Base-by-base conservation (phyloP, 2,888 invertebrate species). In the Epistrophe grossulariae region DNA sequence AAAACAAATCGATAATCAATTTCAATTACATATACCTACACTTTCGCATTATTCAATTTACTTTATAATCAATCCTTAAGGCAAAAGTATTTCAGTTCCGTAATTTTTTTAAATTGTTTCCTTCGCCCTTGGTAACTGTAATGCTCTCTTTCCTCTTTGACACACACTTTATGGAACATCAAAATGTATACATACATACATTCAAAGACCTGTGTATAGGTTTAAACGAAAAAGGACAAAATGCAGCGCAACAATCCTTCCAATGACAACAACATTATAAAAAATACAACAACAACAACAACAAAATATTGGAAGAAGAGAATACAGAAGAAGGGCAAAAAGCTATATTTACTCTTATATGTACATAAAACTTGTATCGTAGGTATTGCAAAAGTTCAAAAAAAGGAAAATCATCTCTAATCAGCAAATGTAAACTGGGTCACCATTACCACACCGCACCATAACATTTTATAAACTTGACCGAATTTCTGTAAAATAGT, bases 401-500 rank as follows among this genome's bases (percentile, higher is more conserved):
- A 45, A 35, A 35, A 57, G 31, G 31, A 57, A 31, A 57, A 57
- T 17, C 57, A 31, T 57, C 57, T 57, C 57, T 31, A 31, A 57
- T 8, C 55, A 77, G 57, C 64, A 79, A 79, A 60, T 59, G 73
- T 52, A 79, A 85, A 85, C 79, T 84, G 72, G 84, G 84, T 82
- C 85, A 83, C 52, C 64, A 57, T 35, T 62, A 84, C 38, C 17
- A 31, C 31, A 35, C 57, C 7, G n/a, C n/a, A 17, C 40, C 57
- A 48, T 13, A 48, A 48, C 35, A 50, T 24, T 71, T 72, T 82
- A 82, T 88, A 88, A 88, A 88, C 88, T 88, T 88, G 88, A 88
- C 88, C 88, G 88, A 88, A 76, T 88, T 88, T 76, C 76, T 80
- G 68, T 48, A 74, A 60, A 72, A 55, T 74, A 64, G 28, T 55